These are phyloP conservation scores for Onychomys arenicola DNA, from an alignment of 2,797 vertebrate genomes.

Conservation along the genomic window DNA sequence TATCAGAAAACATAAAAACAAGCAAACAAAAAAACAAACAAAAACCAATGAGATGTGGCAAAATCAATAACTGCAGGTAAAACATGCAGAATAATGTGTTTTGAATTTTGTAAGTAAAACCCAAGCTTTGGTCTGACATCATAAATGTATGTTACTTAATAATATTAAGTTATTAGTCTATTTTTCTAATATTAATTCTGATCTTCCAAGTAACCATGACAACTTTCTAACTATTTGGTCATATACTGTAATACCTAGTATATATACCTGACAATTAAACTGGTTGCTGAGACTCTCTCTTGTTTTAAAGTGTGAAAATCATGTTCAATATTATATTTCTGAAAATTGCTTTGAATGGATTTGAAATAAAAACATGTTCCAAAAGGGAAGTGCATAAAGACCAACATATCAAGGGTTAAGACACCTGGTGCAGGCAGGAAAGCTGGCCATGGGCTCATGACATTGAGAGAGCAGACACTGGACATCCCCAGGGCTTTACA, in stretches of 20 bases:
- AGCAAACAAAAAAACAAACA: neutral
- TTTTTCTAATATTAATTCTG: neutral
- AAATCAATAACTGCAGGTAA: neutral
- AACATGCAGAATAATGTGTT: neutral
- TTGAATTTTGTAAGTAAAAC: slow-evolving; percentile 16
- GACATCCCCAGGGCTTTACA: accelerated
- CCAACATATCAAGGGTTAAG: neutral
- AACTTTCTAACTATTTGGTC: neutral
- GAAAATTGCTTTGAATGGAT: neutral
- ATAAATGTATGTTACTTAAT: neutral
- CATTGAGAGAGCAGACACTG: neutral
- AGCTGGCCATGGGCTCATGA: neutral
- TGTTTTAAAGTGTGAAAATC: neutral
- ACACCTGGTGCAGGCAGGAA: neutral
- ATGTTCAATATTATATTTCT: neutral
- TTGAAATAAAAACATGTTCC: neutral
- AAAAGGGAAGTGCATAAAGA: neutral
- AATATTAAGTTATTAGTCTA: neutral
- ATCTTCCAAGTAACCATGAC: neutral
- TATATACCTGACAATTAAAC: slow-evolving; percentile 11
- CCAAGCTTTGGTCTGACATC: neutral
- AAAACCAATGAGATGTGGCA: neutral
- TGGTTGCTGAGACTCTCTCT: neutral
- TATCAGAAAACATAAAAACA: neutral
- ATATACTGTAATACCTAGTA: neutral